Evolutionary conservation across 2,113 vertebrate genomes (phyloP), one percentile per base, ranked within the genome.

Genomic region (Tenebrosternarchus preto): DNA sequence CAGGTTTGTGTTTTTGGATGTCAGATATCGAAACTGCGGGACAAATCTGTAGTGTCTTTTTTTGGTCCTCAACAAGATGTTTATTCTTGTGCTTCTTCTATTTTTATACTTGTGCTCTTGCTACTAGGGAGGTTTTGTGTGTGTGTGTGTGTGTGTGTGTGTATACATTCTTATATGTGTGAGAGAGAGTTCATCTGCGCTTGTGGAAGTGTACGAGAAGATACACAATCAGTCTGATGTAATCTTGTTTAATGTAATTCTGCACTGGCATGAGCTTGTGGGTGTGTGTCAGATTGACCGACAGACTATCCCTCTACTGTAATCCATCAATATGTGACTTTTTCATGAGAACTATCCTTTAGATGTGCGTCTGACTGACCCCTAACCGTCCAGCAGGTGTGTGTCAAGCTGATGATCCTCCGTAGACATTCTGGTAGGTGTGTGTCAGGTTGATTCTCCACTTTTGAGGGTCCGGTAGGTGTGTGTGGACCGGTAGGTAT

Each of bases 201-300:
- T 15, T 50, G 72, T 72, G 64, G 20, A 63, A 55, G 33, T 72
- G 72, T 22, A 59, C 27, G 60, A 73, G 79, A 84, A 70, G 86
- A 61, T 77, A 82, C 82, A 80, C 33, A 64, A 70, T 81, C 80
- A 64, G 80, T 80, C 73, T 68, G 82, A 85, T 86, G 85, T 88
- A 86, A 86, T 88, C 87, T 86, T 83, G 81, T 88, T 88, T 86
- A 85, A 73, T 82, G 83, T 85, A 84, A 63, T 77, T 80, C 77
- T 77, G 80, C 64, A 75, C 77, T 75, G 67, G 60, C 79, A 73
- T 74, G 66, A 67, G 56, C 63, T 76, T 71, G 69, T 70, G 75
- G 64, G 72, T 81, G 72, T 66, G 72, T 81, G 71, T 69, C 73
- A 76, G 33, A 31, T 29, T 36, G 33, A 31, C n/a, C n/a, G n/a